These are phyloP conservation scores for Lepidochrysops patricia DNA, from an alignment of 2,888 invertebrate genomes.

Conservation along the genomic window DNA sequence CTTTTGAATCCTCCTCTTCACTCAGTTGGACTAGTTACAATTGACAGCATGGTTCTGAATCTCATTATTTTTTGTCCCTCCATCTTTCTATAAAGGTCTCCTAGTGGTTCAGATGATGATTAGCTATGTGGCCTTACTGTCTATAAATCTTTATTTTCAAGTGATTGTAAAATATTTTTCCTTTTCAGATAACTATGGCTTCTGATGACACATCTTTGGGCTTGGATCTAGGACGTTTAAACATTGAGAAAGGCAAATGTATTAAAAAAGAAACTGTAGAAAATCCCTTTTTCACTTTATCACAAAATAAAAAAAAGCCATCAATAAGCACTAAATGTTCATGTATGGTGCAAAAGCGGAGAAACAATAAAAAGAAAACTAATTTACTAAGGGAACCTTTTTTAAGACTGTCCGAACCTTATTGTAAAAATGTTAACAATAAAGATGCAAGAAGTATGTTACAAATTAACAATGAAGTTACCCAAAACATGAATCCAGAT, in stretches of 20 bases:
- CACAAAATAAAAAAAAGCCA: conserved; percentile 27
- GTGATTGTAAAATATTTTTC: neutral
- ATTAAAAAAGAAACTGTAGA: conserved; percentile 37
- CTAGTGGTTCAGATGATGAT: too few relatives aligned
- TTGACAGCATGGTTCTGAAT: too few relatives aligned
- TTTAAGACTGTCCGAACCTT: conserved; percentile 60
- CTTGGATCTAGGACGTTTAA: conserved; percentile 69
- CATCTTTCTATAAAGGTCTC: too few relatives aligned
- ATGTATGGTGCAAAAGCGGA: conserved; percentile 40
- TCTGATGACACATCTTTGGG: conserved; percentile 67
- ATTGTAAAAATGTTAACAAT: conserved; percentile 28
- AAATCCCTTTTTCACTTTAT: conserved; percentile 44
- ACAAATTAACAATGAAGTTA: conserved; percentile 15
- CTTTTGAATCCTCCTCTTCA: too few relatives aligned
- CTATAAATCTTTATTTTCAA: too few relatives aligned
- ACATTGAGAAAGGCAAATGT: conserved; percentile 66
- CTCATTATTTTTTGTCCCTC: too few relatives aligned
- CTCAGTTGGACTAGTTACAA: too few relatives aligned
- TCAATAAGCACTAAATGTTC: conserved; percentile 40
- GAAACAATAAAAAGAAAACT: conserved; percentile 52
- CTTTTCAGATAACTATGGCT: conserved; percentile 42
- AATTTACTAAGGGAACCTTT: conserved; percentile 74
- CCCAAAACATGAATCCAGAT: conserved; percentile 34
- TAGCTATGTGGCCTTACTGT: too few relatives aligned
- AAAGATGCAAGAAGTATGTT: conserved; percentile 28